Evolutionary conservation across 2,888 invertebrate genomes (phyloP), one percentile per base, ranked within the genome.

Genomic region (Chymomyza amoena): DNA sequence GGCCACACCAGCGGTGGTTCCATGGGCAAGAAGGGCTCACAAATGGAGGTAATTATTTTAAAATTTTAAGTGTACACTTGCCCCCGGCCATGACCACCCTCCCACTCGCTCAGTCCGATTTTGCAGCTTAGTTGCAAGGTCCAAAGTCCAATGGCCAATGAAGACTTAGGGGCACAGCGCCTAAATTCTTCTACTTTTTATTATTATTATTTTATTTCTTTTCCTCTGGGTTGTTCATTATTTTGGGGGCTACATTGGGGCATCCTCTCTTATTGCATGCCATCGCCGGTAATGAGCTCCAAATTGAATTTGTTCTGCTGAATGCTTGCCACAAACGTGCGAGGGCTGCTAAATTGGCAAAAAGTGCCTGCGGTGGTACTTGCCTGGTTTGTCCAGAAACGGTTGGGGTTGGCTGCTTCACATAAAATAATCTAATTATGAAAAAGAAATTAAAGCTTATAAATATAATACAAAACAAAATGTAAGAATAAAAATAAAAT

Each of bases 1-100:
- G 92, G 92, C 70, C 91, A 92, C 77, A 83, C 91, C 61, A 72
- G 80, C 32, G 77, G 84, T 64, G 89, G 91, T 64, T 90, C 91
- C 57, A 87, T 92, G 81, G 90, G 91, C 77, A 92, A 92, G 83
- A 92, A 92, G 79, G 92, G 92, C 78, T 92, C 92, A 61, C 92
- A 92, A 84, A 90, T 92, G 89, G 92, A 92, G 92, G 92, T 92
- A 91, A 92, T 80, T 81, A 75, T 85, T 75, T 78, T 73, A 79
- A 72, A 69, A 73, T 73, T 81, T 78, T 65, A 74, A 78, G 72
- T 71, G 66, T 73, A 76, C 70, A 6, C 39, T 13, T 4, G 6
- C 36, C 25, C 32, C 32, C 6, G 28, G 28, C 28, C n/a, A n/a
- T 32, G 32, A 2, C 6, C 32, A 32, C 32, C 32, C 32, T 32